Percentiles rank a stretch among this genome's conserved stretches.
Conservation (phyloP, 2,888 invertebrate species). For the Resseliella maxima region DNA sequence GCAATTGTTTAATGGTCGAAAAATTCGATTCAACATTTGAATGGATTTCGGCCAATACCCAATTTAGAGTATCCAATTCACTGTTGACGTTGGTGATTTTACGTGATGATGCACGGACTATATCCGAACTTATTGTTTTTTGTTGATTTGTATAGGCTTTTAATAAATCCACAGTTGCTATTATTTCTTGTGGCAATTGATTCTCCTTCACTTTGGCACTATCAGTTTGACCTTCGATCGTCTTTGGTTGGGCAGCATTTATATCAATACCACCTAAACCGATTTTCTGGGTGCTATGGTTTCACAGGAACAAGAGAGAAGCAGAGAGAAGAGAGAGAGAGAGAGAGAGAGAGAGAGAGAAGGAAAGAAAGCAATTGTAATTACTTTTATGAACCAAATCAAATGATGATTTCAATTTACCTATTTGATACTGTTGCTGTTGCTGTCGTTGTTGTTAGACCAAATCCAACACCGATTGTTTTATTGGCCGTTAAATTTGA, state of each 20-base stretch:
- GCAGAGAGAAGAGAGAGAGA: not conserved
- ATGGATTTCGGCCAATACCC: slow-evolving; percentile 65
- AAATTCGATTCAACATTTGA: slow-evolving; percentile 66
- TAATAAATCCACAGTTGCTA: slow-evolving; percentile 81
- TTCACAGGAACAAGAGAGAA: not conserved
- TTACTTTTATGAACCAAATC: not conserved
- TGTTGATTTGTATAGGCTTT: slow-evolving; percentile 88
- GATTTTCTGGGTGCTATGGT: slow-evolving; percentile 60
- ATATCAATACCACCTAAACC: slow-evolving; percentile 67
- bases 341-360: not conserved
- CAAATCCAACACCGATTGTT: slow-evolving; percentile 24
- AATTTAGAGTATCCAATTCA: slow-evolving; percentile 64
- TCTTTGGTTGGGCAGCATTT: slow-evolving; percentile 65
- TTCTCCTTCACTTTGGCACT: slow-evolving; percentile 66
- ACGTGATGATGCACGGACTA: slow-evolving; percentile 74
- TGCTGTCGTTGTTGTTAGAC: slow-evolving; percentile 8
- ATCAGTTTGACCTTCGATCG: slow-evolving; percentile 65
- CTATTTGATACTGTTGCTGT: not conserved
- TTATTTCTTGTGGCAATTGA: slow-evolving; percentile 79
- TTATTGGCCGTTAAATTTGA: not conserved
- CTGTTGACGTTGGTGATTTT: slow-evolving; percentile 63
- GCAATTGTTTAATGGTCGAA: slow-evolving; percentile 69
- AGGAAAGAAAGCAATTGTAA: not conserved
- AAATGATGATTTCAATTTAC: slow-evolving; percentile 3
- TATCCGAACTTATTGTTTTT: slow-evolving; percentile 83